Conservation (phyloP, 2,113 vertebrate species). For the Camelus bactrianus region DNA sequence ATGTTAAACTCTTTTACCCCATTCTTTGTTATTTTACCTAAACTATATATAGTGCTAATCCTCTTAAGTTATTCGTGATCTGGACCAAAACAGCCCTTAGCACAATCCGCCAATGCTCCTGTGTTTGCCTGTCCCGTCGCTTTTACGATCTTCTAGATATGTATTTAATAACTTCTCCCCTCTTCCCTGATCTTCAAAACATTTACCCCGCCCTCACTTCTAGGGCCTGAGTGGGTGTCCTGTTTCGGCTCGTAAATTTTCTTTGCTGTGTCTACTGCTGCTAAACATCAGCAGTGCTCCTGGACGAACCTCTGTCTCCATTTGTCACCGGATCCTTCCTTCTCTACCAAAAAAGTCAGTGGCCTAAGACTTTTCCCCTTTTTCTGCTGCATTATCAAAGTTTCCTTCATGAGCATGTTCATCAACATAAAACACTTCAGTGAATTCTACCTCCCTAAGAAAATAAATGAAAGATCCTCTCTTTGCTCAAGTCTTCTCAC, state of each 20-base stretch:
- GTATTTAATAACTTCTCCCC: neutral
- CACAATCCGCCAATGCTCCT: neutral
- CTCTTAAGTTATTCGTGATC: neutral
- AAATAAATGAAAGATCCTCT: neutral
- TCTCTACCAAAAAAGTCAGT: neutral
- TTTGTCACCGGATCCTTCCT: too few species aligned
- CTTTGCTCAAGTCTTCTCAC: neutral
- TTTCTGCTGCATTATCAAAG: neutral
- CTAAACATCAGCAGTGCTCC: neutral
- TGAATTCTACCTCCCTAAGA: neutral
- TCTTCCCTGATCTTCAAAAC: neutral
- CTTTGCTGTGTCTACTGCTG: neutral
- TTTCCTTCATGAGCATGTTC: neutral
- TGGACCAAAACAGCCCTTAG: neutral
- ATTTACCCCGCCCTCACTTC: neutral
- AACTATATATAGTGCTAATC: neutral
- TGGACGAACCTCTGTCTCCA: fast-evolving
- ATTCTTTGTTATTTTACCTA: neutral
- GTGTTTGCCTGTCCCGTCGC: neutral
- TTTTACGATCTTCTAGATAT: neutral
- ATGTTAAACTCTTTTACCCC: neutral
- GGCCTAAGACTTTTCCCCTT: neutral
- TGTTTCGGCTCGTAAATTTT: neutral
- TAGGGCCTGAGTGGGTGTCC: neutral
- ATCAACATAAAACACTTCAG: neutral